Evolutionary conservation across 2,113 vertebrate species (phyloP).

Genomic region (Meriones unguiculatus): DNA sequence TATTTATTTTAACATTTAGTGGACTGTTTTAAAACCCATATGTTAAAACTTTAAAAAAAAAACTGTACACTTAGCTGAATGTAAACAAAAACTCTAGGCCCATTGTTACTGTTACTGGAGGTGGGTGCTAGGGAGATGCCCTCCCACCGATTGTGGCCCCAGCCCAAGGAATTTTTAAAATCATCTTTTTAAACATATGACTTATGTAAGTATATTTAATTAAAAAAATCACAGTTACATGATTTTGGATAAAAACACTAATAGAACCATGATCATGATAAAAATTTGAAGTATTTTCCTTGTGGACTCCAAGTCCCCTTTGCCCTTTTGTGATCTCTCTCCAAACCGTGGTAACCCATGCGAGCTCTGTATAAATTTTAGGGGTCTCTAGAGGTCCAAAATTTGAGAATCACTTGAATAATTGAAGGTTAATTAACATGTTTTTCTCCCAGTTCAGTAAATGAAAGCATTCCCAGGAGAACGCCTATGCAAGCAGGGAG

Average conservation of each 20-base stretch:
- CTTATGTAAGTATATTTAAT: not conserved
- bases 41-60: not conserved
- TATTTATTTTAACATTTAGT: constrained; percentile 30
- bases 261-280: not conserved
- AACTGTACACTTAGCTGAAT: not conserved
- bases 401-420: not conserved
- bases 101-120: not conserved
- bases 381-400: not conserved
- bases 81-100: not conserved
- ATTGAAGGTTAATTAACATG: not conserved
- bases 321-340: not conserved
- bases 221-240: not conserved
- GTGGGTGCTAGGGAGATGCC: not conserved
- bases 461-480: not conserved
- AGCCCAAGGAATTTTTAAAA: not conserved
- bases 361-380: not conserved
- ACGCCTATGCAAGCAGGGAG: not conserved
- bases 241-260: not conserved
- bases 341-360: not conserved
- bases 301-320: not conserved
- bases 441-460: not conserved
- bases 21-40: constrained; percentile 36
- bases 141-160: not conserved
- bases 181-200: not conserved
- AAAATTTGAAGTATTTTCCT: not conserved